Evolutionary conservation across 2,113 vertebrate species (phyloP), one percentile per base, ranked within the genome.

Genomic region (Calonectris borealis): DNA sequence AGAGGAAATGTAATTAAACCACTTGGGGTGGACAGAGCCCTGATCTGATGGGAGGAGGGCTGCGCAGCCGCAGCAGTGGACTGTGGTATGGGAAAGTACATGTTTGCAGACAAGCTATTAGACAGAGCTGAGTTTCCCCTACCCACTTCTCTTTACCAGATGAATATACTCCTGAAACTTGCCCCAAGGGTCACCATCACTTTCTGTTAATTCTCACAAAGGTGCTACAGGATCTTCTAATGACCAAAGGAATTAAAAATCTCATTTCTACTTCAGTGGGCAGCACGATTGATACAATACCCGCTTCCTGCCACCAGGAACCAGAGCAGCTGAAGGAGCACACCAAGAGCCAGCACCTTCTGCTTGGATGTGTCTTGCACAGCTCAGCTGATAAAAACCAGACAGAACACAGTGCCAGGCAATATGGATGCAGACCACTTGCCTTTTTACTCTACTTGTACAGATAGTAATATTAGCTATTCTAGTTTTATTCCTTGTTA

Each of bases 1-100:
- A 94, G 31, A 91, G 55, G 38, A 91, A 92, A 94, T 54, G 34
- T 57, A 91, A 85, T 86, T 91, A 95, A 93, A 95, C 31, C 25
- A 79, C 31, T 83, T 25, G 19, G 38, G 40, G 48, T 72, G 73
- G 83, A 82, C 89, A 82, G 69, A 91, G 65, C 15, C 61, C 34
- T 52, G 52, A 27, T 46, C 44, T 64, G 42, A 40, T 26, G 38
- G 38, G 55, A 91, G 27, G 29, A 81, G 11, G n/a, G n/a, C 34
- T 80, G 40, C 65, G 48, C 36, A 76, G 66, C 20, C 20, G 1
- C 8, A 3, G 46, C 60, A 75, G 55, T 7, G 2, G 10, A 48
- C 21, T 2, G 5, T 10, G 32, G 20, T 11, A 68, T 1, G 2
- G 34, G 29, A 55, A 88, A 88, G 55, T 11, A n/a, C 2, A 4